phyloP scores from a whole-genome alignment of 2,888 invertebrate species.

The Cerceris rybyensis region DNA sequence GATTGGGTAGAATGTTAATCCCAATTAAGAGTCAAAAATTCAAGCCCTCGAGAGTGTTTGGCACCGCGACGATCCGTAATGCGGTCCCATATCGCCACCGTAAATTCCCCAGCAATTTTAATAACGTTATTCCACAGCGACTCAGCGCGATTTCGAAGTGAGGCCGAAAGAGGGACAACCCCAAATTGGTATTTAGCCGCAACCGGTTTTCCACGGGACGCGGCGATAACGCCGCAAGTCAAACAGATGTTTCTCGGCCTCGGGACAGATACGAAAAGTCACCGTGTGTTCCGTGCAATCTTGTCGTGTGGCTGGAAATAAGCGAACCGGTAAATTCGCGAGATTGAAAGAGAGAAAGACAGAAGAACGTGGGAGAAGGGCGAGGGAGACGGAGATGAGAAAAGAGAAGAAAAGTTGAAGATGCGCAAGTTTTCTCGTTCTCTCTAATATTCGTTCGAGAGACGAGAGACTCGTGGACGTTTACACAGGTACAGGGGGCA shows the following conservation, averaged over 20 bases:
- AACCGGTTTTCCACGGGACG: slow-evolving; percentile 68
- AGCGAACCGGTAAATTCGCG: no score
- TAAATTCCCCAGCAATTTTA: slow-evolving; percentile 18
- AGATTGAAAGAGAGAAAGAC: no score
- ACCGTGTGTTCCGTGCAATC: slow-evolving; percentile 30
- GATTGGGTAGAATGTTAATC: slow-evolving; percentile 18
- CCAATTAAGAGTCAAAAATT: slow-evolving; percentile 12
- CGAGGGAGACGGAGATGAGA: background rate
- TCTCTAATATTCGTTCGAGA: background rate
- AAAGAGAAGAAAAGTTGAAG: slow-evolving; percentile 15
- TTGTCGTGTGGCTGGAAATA: slow-evolving; percentile 1
- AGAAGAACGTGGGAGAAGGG: no score
- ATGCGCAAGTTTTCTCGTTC: background rate
- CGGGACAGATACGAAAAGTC: slow-evolving; percentile 55
- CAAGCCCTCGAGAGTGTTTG: no score
- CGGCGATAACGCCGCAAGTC: slow-evolving; percentile 59
- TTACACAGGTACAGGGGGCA: slow-evolving; percentile 61
- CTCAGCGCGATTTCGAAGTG: slow-evolving; percentile 10
- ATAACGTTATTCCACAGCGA: slow-evolving; percentile 22
- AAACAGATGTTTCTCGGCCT: slow-evolving; percentile 56
- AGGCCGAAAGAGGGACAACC: slow-evolving; percentile 32
- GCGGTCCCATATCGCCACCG: background rate
- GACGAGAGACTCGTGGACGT: slow-evolving; percentile 34
- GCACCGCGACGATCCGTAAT: background rate
- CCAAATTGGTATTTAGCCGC: slow-evolving; percentile 58